Base-by-base conservation (phyloP, 1,140 invertebrate species). In the Temnothorax curvispinosus region DNA sequence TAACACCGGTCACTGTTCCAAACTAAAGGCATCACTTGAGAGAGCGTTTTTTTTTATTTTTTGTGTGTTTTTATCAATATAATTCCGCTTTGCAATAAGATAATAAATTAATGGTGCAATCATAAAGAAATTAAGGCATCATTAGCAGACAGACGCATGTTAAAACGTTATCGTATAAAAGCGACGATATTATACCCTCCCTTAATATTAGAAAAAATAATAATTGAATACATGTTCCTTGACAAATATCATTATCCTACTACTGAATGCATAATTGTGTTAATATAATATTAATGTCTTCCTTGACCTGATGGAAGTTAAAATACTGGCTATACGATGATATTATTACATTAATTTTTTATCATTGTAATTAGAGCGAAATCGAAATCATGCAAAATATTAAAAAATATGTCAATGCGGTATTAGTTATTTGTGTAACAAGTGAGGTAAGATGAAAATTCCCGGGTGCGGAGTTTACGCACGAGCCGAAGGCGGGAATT, bases 51-150 rank as follows among this genome's bases (percentile, higher is more conserved):
- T 54, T 67, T 52, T 54, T 81, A 56, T 80, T 32, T 75, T 54
- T 54, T 52, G 32, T 11, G 18, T 50, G 38, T 64, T 69, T 32
- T 41, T 15, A 32, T 44, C 11, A 65, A 52, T 15, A 44, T 18
- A 81, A 56, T 32, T 81, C 38, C n/a, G 38, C 21, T 81, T 81
- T 81, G 65, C 11, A 67, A 71, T 58, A 71, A 71, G 44, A 81
- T 81, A 69, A n/a, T 27, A 58, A 54, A 56, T 56, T 71, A 35
- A 69, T 2, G 7, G 4, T 44, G 15, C 35, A 41, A 54, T 69
- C 13, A 54, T n/a, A 21, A 50, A 5, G 4, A 54, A 80, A 67
- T n/a, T 15, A 7, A 54, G 21, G 38, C 27, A 32, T 62, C n/a
- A 32, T 62, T 77, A 77, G 27, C 6, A 62, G 8, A 35, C 8